Conservation (phyloP, 2,888 invertebrate species). For the Acrobasis repandana region DNA sequence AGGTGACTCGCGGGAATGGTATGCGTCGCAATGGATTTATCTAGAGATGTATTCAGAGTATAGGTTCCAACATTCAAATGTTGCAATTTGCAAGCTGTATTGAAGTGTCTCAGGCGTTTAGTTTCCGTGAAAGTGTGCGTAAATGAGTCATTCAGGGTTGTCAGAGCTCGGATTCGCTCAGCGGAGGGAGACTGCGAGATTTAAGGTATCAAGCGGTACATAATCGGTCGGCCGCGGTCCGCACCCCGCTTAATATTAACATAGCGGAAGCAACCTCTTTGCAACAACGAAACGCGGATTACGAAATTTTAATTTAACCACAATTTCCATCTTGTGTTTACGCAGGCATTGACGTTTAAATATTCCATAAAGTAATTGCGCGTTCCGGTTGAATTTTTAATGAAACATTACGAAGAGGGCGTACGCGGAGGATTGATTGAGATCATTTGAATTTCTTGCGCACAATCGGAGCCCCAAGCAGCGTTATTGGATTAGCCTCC, state of each 20-base stretch:
- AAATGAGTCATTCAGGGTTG: slow-evolving; percentile 73
- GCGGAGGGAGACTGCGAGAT: slow-evolving; percentile 61
- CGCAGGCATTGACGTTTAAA: slow-evolving; percentile 70
- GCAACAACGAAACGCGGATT: slow-evolving; percentile 64
- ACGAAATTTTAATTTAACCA: slow-evolving; percentile 72
- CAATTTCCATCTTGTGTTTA: slow-evolving; percentile 70
- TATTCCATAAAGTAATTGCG: slow-evolving; percentile 77
- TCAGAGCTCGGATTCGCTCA: slow-evolving; percentile 59
- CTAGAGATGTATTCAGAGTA: background rate
- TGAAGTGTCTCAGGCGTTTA: slow-evolving; percentile 40
- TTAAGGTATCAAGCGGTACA: slow-evolving; percentile 78
- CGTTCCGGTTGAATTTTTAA: slow-evolving; percentile 75
- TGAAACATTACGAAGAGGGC: slow-evolving; percentile 69
- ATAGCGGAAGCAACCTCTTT: slow-evolving; percentile 69
- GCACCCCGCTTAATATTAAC: slow-evolving; percentile 69
- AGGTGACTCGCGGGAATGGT: background rate
- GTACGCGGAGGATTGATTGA: slow-evolving; percentile 70
- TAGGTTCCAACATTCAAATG: slow-evolving; percentile 33
- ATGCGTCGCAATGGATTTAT: too few species aligned
- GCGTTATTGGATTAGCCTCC: slow-evolving; percentile 69
- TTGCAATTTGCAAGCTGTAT: slow-evolving; percentile 50
- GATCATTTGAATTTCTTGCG: slow-evolving; percentile 75
- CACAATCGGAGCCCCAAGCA: slow-evolving; percentile 61
- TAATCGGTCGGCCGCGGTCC: slow-evolving; percentile 66
- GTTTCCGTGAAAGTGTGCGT: slow-evolving; percentile 66